Percentiles rank a stretch among this genome's conserved stretches.
These are phyloP conservation scores for Tipula helvola DNA, from an alignment of 2,888 invertebrate genomes.

Conservation along the genomic window DNA sequence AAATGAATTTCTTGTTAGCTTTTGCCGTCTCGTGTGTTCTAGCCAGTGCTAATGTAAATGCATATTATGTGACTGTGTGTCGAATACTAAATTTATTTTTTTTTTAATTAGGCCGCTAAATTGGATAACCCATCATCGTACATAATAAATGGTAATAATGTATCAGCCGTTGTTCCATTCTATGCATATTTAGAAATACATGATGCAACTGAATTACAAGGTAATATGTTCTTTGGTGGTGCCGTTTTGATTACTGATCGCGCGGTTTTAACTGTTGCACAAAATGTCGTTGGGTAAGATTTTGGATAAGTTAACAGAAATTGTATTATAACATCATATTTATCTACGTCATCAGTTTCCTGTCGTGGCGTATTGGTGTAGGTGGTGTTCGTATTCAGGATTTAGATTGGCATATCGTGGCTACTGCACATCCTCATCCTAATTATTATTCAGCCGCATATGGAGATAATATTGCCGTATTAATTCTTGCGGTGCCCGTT, in stretches of 20 bases:
- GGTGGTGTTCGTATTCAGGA: neutral
- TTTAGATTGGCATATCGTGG: neutral
- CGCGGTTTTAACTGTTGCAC: neutral
- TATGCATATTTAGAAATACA: neutral
- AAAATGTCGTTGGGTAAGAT: neutral
- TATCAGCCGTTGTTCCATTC: neutral
- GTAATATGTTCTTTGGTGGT: neutral
- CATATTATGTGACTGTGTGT: neutral
- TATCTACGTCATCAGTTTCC: neutral
- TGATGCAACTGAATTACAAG: too few species aligned
- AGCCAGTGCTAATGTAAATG: neutral
- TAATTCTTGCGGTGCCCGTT: neutral
- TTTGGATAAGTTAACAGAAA: too few species aligned
- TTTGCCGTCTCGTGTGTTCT: neutral
- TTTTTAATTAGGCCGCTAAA: neutral
- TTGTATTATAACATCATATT: neutral
- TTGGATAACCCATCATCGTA: neutral
- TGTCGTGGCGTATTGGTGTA: neutral
- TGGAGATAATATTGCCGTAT: neutral
- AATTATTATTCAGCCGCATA: neutral
- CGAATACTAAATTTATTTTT: neutral
- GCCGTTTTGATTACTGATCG: neutral
- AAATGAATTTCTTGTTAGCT: neutral
- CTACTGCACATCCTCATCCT: neutral
- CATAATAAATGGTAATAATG: neutral